Evolutionary conservation across 1,140 invertebrate genomes (phyloP).

Genomic region (Zeugodacus cucurbitae): DNA sequence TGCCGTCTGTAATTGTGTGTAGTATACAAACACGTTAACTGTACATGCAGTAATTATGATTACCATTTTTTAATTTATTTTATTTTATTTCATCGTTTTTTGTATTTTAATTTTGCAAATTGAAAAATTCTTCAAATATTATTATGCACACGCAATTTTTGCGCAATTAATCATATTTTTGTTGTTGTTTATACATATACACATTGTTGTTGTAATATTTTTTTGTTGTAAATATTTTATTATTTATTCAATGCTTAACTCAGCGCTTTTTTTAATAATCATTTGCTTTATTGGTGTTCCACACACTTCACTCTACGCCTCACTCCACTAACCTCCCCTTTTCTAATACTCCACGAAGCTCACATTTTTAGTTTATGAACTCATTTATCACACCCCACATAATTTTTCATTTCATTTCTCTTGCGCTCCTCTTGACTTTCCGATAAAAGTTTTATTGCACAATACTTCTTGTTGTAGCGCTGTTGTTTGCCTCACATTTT

Average conservation of each 20-base stretch:
- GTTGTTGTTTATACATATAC: too few relatives aligned
- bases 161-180: background rate
- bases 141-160: constrained; percentile 18
- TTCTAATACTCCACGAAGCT: background rate
- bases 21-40: background rate
- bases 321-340: background rate
- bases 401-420: background rate
- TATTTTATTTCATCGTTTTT: background rate
- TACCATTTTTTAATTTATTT: background rate
- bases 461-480: background rate
- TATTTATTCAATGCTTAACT: too few relatives aligned
- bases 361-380: background rate
- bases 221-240: background rate
- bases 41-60: constrained; percentile 14
- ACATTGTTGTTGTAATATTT: background rate
- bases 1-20: constrained; percentile 10
- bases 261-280: background rate
- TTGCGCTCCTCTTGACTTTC: background rate
- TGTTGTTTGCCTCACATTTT: background rate
- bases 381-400: background rate
- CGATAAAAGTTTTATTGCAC: background rate
- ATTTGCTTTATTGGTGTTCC: background rate
- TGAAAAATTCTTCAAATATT: constrained; percentile 32
- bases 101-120: background rate
- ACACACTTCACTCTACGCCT: background rate